These are phyloP conservation scores for Oryzias woworae DNA, from an alignment of 2,113 vertebrate species.

Conservation along the genomic window DNA sequence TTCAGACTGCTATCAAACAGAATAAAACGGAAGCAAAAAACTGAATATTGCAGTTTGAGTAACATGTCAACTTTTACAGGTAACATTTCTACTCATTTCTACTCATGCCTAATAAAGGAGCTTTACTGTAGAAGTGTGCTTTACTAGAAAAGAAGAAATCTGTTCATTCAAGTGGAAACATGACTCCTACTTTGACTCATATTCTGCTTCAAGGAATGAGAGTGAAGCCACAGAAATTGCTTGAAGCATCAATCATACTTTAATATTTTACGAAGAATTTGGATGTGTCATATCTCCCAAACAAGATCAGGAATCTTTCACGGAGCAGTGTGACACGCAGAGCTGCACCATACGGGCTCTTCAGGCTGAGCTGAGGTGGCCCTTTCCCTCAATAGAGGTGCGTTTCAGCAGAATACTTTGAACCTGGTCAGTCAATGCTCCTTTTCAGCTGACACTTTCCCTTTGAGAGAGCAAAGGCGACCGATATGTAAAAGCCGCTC, in stretches of 20 bases:
- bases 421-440: constrained; percentile 68
- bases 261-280: neutral
- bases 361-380: constrained; percentile 58
- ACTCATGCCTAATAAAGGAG: too few species aligned
- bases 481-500: constrained; percentile 71
- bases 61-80: too few species aligned
- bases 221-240: accelerated
- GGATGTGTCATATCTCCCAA: constrained; percentile 9
- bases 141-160: too few species aligned
- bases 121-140: too few species aligned
- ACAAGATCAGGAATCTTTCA: constrained; percentile 10
- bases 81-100: too few species aligned
- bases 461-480: constrained; percentile 61
- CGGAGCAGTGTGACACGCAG: constrained; percentile 7
- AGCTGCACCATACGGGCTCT: constrained; percentile 20
- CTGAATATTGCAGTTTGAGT: too few species aligned
- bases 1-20: too few species aligned
- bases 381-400: constrained; percentile 53
- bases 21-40: too few species aligned
- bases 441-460: constrained; percentile 69
- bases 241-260: constrained; percentile 3
- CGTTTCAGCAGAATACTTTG: constrained; percentile 67
- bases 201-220: neutral
- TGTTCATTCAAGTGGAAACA: too few species aligned
- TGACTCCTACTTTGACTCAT: too few species aligned